Percentiles rank a stretch among this genome's conserved stretches.
Conservation (phyloP, 2,797 vertebrate species). For the Enteromius radiatus region DNA sequence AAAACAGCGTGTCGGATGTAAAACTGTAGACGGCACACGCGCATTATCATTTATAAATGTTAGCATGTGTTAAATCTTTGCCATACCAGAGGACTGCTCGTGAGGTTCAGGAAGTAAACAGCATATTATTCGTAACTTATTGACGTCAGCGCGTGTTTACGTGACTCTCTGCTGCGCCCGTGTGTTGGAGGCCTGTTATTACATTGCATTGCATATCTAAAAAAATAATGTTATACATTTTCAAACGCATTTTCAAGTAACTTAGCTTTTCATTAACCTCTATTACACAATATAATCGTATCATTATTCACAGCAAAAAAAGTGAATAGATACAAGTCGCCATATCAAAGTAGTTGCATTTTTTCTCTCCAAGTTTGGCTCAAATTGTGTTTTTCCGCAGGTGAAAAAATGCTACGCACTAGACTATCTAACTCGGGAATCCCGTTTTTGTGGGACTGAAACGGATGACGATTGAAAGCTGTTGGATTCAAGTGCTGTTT, state of each 20-base stretch:
- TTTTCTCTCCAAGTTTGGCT: conserved; percentile 4
- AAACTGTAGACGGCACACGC: background rate
- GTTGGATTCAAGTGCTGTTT: background rate
- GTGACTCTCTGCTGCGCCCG: conserved; percentile 46
- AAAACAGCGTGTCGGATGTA: background rate
- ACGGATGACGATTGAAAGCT: background rate
- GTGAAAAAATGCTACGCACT: conserved; percentile 66
- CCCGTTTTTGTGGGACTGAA: background rate
- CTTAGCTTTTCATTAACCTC: background rate
- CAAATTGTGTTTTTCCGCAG: conserved; percentile 65
- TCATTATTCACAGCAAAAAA: background rate
- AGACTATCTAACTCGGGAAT: background rate
- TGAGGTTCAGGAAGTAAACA: conserved; percentile 67
- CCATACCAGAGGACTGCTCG: background rate
- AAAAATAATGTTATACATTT: background rate
- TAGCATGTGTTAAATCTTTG: background rate
- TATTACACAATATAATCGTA: background rate
- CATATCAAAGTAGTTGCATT: background rate
- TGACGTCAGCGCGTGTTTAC: background rate
- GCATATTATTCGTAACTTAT: conserved; percentile 32
- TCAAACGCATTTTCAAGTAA: background rate
- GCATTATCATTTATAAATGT: background rate
- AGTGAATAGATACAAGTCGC: background rate
- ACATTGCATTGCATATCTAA: conserved; percentile 47
- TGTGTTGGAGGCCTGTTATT: conserved; percentile 57